Evolutionary conservation across 2,797 vertebrate species (phyloP).

Genomic region (Sebastes taczanowskii): DNA sequence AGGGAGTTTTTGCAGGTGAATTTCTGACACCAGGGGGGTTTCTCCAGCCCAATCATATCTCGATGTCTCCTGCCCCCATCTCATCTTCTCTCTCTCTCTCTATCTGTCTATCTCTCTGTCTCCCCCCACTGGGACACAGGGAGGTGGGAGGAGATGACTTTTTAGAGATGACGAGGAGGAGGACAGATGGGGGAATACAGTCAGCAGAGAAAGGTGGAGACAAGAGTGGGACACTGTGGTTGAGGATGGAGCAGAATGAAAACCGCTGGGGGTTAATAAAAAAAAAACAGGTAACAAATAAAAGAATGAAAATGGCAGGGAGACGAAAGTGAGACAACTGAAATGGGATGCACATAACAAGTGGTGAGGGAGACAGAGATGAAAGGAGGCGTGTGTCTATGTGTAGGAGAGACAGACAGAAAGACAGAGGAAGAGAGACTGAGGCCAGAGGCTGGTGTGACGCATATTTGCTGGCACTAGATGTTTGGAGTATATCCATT

Average conservation of each 20-base stretch:
- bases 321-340: slow-evolving; percentile 42
- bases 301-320: slow-evolving; percentile 25
- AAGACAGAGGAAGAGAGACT: slow-evolving; percentile 17
- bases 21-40: slow-evolving; percentile 79
- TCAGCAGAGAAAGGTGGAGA: slow-evolving; percentile 47
- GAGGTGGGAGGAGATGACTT: slow-evolving; percentile 76
- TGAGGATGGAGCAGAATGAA: slow-evolving; percentile 33
- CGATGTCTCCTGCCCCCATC: slow-evolving; percentile 51
- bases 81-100: slow-evolving; percentile 27
- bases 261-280: slow-evolving; percentile 11
- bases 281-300: slow-evolving; percentile 22
- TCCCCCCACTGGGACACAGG: slow-evolving; percentile 50
- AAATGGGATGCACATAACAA: slow-evolving; percentile 46
- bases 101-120: slow-evolving; percentile 6
- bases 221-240: slow-evolving; percentile 43
- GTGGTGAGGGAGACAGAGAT: slow-evolving; percentile 35
- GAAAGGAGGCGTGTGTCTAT: slow-evolving; percentile 4
- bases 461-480: slow-evolving; percentile 62
- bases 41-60: slow-evolving; percentile 75
- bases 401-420: slow-evolving; percentile 32
- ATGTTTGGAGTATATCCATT: slow-evolving; percentile 59
- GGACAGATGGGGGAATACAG: slow-evolving; percentile 68
- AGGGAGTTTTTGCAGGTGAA: slow-evolving; percentile 81
- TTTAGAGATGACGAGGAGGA: slow-evolving; percentile 67
- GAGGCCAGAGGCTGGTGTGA: slow-evolving; percentile 62